Percentiles rank a stretch among this genome's conserved stretches.
Conservation (phyloP, 1,140 invertebrate species). For the Bursaphelenchus mucronatus region DNA sequence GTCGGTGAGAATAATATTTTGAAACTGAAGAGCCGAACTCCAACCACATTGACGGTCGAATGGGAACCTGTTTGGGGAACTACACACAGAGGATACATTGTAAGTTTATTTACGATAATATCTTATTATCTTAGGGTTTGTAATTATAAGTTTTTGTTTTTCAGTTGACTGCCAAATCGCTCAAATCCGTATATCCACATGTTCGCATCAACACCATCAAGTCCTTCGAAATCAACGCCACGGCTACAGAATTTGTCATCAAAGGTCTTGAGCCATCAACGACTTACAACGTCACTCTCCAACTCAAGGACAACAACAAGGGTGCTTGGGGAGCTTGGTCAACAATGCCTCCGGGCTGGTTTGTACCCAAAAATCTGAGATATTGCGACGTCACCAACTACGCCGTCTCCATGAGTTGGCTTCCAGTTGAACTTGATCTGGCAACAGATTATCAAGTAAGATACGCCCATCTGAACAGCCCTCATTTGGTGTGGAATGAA, state of each 20-base stretch:
- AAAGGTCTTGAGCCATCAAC: constrained; percentile 53
- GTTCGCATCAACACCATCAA: constrained; percentile 48
- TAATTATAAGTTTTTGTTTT: constrained; percentile 17
- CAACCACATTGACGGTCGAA: constrained; percentile 55
- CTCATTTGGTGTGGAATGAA: constrained; percentile 50
- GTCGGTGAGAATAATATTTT: constrained; percentile 54
- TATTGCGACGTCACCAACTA: constrained; percentile 56
- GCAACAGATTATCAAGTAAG: constrained; percentile 59
- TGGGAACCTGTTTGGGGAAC: constrained; percentile 61
- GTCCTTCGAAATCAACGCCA: constrained; percentile 50
- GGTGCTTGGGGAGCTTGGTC: constrained; percentile 59
- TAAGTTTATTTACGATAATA: constrained; percentile 26
- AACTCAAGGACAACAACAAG: constrained; percentile 55
- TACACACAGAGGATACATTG: constrained; percentile 53
- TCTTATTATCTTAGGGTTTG: constrained; percentile 20
- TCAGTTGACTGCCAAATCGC: constrained; percentile 51
- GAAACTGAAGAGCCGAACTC: constrained; percentile 55
- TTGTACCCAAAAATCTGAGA: constrained; percentile 55
- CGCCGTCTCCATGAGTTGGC: constrained; percentile 59
- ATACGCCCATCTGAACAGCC: constrained; percentile 51
- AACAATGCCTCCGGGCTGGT: constrained; percentile 60
- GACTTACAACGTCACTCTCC: constrained; percentile 60
- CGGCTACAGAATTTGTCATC: constrained; percentile 54
- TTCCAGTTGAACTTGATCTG: constrained; percentile 53
- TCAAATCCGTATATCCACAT: constrained; percentile 52